Base-by-base conservation (phyloP, 2,113 vertebrate genomes). In the Zosterops lateralis region DNA sequence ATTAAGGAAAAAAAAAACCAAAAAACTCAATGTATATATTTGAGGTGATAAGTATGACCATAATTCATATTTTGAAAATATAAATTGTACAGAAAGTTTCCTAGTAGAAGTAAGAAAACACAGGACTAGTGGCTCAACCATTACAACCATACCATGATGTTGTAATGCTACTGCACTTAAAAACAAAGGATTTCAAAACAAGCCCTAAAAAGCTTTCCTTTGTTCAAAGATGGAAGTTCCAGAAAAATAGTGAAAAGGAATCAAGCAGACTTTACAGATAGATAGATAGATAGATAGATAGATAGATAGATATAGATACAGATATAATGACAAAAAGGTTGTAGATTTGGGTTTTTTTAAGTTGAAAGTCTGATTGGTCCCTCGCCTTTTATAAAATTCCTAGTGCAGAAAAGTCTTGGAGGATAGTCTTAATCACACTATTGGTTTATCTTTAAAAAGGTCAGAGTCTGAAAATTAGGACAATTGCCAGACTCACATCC, bases 111-210 rank as follows among this genome's bases (percentile, higher is more conserved):
- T 9, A 73, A 53, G 10, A 74, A 1, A 36, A 76, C 11, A 31
- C 0, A 65, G 64, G 22, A 48, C 18, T 34, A 64, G 34, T 25
- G 13, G 38, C 25, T 85, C 34, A 70, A 67, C 38, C 38, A 38
- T 38, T 38, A 38, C 38, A 82, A 38, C 12, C 14, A 31, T 24
- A 6, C 17, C 9, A 42, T 31, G 15, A 68, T 32, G 16, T 50
- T 56, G 6, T 50, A 86, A 80, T 0, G 1, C 4, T 42, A 67
- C 3, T 50, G 7, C 17, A 82, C 48, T 14, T 17, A 1, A 3
- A 62, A 58, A 11, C 8, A 38, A 68, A 24, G 13, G 3, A 54
- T 58, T 64, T 90, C 38, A 85, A 67, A 71, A 73, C 1, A 68
- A 88, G 32, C 9, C 45, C 34, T 79, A 25, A 87, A 82, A 50